Evolutionary conservation across 2,888 invertebrate species (phyloP).

Genomic region (Hirudinaria manillensis): DNA sequence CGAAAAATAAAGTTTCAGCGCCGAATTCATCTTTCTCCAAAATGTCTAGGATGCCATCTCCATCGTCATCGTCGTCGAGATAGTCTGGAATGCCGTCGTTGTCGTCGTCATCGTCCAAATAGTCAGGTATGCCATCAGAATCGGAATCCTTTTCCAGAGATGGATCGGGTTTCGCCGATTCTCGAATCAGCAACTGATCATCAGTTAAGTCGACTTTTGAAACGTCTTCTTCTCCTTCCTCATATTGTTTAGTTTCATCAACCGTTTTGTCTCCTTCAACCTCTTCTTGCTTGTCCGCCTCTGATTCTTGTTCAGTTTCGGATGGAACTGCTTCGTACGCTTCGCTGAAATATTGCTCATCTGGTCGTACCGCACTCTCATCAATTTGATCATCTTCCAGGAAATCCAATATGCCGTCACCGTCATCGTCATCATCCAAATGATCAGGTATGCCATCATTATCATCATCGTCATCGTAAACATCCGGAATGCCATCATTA

Average conservation of each 20-base stretch:
- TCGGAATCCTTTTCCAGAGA: conserved; percentile 29
- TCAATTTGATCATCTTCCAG: conserved; percentile 27
- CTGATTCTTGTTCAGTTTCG: too few relatives aligned
- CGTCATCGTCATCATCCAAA: conserved; percentile 37
- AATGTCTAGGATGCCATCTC: conserved; percentile 38
- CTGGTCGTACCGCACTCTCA: too few relatives aligned
- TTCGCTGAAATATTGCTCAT: too few relatives aligned
- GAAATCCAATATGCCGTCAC: conserved; percentile 32
- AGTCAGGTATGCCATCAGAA: conserved; percentile 30
- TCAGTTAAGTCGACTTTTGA: conserved; percentile 13
- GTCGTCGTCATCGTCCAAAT: conserved; percentile 36
- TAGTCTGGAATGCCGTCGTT: conserved; percentile 39
- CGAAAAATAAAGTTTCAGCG: conserved; percentile 34
- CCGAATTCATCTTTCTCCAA: conserved; percentile 33
- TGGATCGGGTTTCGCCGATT: conserved; percentile 34
- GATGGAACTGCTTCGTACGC: too few relatives aligned
- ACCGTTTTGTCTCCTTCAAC: conserved; percentile 35
- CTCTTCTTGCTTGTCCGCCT: too few relatives aligned
- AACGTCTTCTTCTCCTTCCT: neutral
- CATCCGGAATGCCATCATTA: conserved; percentile 44
- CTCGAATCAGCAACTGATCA: too few relatives aligned
- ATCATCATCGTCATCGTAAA: conserved; percentile 38
- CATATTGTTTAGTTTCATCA: conserved; percentile 32
- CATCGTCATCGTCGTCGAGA: conserved; percentile 38
- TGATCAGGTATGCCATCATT: conserved; percentile 47